These are phyloP conservation scores for Nothocercus nigrocapillus DNA, from an alignment of 2,113 vertebrate species.

Conservation along the genomic window DNA sequence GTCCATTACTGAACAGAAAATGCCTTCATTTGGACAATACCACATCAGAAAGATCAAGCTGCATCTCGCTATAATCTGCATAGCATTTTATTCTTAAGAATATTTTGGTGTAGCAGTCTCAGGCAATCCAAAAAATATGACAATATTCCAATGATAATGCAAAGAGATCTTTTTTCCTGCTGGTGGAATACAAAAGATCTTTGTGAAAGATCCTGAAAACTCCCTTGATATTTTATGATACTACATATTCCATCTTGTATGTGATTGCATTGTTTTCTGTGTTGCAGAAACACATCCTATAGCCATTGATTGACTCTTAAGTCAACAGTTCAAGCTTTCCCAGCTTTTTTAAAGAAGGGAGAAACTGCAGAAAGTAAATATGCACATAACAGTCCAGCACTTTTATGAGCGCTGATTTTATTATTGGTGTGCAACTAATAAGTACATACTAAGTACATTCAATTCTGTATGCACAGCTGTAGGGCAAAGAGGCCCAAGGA, in stretches of 20 bases:
- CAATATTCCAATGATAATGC: background rate
- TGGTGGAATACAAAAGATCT: background rate
- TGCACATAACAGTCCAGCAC: background rate
- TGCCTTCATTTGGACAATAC: background rate
- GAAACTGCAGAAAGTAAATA: background rate
- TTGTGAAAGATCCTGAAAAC: background rate
- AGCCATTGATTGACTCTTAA: background rate
- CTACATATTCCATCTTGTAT: background rate
- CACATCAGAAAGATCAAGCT: background rate
- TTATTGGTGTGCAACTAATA: background rate
- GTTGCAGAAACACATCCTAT: background rate
- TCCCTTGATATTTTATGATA: background rate
- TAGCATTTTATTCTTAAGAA: background rate
- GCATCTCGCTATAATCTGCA: background rate
- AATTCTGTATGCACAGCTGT: background rate
- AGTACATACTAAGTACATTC: background rate
- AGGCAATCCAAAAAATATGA: background rate
- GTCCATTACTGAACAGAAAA: background rate
- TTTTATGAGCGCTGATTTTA: background rate
- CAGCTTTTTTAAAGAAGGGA: background rate
- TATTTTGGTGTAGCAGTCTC: background rate
- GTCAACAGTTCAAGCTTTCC: background rate
- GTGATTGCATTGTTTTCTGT: background rate
- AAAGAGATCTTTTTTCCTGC: background rate
- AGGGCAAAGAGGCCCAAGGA: background rate